phyloP scores from a whole-genome alignment of 2,113 vertebrate species.

The Dipodomys merriami region DNA sequence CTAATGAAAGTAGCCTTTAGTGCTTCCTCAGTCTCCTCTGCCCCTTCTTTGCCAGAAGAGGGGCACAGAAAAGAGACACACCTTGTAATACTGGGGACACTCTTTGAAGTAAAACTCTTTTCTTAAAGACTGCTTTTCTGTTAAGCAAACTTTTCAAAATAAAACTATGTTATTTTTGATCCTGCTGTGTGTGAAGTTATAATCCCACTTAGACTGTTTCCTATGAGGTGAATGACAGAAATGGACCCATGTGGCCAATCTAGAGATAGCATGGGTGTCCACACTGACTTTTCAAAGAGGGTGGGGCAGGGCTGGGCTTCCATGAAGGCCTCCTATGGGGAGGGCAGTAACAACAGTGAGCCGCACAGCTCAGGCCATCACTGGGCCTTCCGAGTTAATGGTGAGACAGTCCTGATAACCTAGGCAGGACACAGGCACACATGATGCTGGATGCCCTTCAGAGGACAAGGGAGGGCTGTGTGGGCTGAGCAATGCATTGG shows the following conservation, averaged over 20 bases:
- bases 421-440: not conserved
- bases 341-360: not conserved
- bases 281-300: not conserved
- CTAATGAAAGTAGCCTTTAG: not conserved
- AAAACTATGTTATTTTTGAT: not conserved
- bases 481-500: not conserved
- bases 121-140: not conserved
- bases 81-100: not conserved
- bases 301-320: not conserved
- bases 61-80: not conserved
- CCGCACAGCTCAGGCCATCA: not conserved
- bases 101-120: conserved; percentile 10
- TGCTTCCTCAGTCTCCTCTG: not conserved
- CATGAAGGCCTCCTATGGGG: not conserved
- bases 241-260: not conserved
- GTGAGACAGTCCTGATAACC: not conserved
- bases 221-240: not conserved
- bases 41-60: not conserved
- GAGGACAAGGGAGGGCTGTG: not conserved
- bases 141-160: conserved; percentile 14
- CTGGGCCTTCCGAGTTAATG: not conserved
- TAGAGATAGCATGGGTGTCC: not conserved
- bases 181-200: not conserved
- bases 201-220: not conserved
- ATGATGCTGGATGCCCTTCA: not conserved